These are phyloP conservation scores for Apis florea DNA, from an alignment of 1,140 invertebrate genomes.

Conservation along the genomic window DNA sequence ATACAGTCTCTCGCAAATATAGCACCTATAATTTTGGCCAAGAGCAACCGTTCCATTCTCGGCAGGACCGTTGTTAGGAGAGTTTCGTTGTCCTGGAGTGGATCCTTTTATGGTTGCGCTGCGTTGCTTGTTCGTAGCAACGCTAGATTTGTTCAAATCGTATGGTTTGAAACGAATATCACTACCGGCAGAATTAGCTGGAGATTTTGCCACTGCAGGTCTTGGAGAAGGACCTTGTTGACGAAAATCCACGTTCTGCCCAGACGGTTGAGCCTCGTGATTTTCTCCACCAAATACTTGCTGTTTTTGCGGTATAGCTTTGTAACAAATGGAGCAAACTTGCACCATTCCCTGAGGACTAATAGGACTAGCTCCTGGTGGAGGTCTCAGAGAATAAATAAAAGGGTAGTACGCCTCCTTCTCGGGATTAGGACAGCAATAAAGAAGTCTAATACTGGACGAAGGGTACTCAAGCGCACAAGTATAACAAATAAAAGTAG, in stretches of 20 bases:
- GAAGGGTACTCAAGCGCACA: conserved; percentile 90
- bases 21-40: conserved; percentile 83
- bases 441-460: conserved; percentile 88
- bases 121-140: conserved; percentile 79
- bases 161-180: conserved; percentile 88
- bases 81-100: conserved; percentile 78
- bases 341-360: conserved; percentile 91
- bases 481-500: conserved; percentile 93
- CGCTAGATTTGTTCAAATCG: conserved; percentile 83
- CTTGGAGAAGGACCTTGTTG: conserved; percentile 77
- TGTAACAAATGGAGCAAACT: conserved; percentile 92
- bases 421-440: conserved; percentile 91
- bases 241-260: conserved; percentile 72
- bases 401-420: conserved; percentile 94
- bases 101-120: conserved; percentile 77
- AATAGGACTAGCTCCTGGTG: conserved; percentile 91
- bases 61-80: conserved; percentile 72
- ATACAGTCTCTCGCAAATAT: conserved; percentile 87
- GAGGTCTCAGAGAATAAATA: conserved; percentile 88
- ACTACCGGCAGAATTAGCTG: conserved; percentile 81
- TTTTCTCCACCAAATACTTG: conserved; percentile 84
- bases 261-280: conserved; percentile 76
- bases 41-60: conserved; percentile 74
- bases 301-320: conserved; percentile 90
- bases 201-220: conserved; percentile 80